These are phyloP conservation scores for Cryptoprocta ferox DNA, from an alignment of 2,797 vertebrate genomes.

Conservation along the genomic window DNA sequence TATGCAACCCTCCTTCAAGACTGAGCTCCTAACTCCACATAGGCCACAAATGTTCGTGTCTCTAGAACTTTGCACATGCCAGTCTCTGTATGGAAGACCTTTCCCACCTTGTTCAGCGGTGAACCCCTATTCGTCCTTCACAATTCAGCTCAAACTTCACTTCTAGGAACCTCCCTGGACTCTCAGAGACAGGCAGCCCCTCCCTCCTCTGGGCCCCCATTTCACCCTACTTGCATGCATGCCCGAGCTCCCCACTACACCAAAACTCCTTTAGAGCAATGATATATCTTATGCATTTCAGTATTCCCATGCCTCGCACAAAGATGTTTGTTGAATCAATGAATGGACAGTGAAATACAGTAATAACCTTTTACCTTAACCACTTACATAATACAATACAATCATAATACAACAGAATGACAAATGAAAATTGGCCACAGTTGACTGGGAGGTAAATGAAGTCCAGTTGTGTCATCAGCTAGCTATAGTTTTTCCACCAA, in stretches of 20 bases:
- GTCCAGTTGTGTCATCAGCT: neutral
- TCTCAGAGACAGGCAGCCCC: neutral
- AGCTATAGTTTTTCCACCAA: neutral
- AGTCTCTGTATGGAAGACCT: neutral
- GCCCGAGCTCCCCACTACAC: neutral
- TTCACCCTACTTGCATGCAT: neutral
- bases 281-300: neutral
- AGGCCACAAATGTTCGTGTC: neutral
- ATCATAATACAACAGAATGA: neutral
- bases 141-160: neutral
- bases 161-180: neutral
- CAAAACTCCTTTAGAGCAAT: neutral
- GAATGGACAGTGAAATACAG: neutral
- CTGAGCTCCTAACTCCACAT: neutral
- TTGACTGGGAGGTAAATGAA: neutral
- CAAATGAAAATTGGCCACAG: slow-evolving; percentile 1
- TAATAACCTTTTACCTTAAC: neutral
- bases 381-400: neutral
- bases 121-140: neutral
- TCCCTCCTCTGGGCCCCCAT: neutral
- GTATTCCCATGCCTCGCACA: neutral
- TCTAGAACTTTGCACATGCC: neutral
- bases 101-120: neutral
- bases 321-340: slow-evolving; percentile 19
- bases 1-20: neutral